Conservation (phyloP, 1,140 invertebrate species). For the Megalopta genalis region DNA sequence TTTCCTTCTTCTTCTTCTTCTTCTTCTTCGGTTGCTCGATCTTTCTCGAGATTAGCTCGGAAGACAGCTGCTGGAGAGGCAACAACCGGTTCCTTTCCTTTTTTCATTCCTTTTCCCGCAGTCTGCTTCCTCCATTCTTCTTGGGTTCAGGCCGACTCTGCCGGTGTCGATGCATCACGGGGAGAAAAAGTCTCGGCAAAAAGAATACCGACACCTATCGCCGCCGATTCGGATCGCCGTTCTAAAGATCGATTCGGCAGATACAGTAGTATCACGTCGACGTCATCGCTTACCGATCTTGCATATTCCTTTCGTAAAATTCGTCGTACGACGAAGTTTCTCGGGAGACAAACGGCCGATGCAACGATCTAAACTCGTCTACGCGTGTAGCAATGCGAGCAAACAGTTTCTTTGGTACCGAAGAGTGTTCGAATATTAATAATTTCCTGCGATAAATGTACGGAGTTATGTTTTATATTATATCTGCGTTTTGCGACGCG, state of each 20-base stretch:
- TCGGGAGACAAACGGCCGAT: too few species aligned
- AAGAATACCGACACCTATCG: slow-evolving; percentile 36
- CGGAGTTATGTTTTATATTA: too few species aligned
- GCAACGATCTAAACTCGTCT: too few species aligned
- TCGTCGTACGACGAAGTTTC: too few species aligned
- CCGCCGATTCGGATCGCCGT: not conserved
- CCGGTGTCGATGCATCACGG: slow-evolving; percentile 34
- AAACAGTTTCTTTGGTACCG: too few species aligned
- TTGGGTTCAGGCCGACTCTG: not conserved
- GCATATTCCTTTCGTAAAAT: not conserved
- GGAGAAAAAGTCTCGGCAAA: slow-evolving; percentile 34
- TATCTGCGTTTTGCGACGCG: too few species aligned
- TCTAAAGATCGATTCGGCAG: not conserved
- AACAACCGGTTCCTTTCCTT: slow-evolving; percentile 52
- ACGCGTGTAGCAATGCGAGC: too few species aligned
- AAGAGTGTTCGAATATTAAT: too few species aligned
- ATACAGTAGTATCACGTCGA: not conserved
- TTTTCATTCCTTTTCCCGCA: not conserved
- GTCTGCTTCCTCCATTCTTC: not conserved
- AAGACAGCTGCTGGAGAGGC: slow-evolving; percentile 53
- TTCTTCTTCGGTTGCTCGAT: slow-evolving; percentile 35
- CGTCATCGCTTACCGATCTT: not conserved
- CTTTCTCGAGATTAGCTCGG: slow-evolving; percentile 22
- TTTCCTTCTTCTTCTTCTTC: too few species aligned
- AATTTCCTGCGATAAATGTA: too few species aligned